Conservation (phyloP, 2,113 vertebrate genomes). For the Grammomys dolichurus region DNA sequence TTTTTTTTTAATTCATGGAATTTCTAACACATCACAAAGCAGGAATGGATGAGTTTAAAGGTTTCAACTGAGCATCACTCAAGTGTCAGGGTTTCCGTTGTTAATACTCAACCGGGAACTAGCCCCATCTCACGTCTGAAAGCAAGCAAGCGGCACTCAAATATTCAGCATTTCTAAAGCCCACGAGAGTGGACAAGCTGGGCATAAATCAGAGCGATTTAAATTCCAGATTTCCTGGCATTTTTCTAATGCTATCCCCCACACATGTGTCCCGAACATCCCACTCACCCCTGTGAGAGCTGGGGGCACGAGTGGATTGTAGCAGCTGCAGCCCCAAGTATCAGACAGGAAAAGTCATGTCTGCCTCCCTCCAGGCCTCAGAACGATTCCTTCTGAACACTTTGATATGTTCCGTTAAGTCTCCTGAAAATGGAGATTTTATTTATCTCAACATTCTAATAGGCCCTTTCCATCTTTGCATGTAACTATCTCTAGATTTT, state of each 20-base stretch:
- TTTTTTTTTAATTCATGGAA: conserved; percentile 7
- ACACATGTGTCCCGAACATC: conserved; percentile 49
- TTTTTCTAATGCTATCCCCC: conserved; percentile 58
- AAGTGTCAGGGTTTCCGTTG: not conserved
- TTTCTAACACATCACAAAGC: conserved; percentile 65
- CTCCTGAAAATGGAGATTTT: conserved; percentile 43
- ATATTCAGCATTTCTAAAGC: conserved; percentile 37
- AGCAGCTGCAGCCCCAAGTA: not conserved
- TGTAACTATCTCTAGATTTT: conserved; percentile 29
- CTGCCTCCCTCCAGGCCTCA: not conserved
- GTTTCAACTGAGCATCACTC: conserved; percentile 45
- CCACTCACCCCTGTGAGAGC: conserved; percentile 25
- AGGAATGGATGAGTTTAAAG: conserved; percentile 54
- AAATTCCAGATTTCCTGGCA: conserved; percentile 71
- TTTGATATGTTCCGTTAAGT: not conserved
- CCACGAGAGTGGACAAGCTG: conserved; percentile 36
- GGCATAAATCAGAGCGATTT: conserved; percentile 56
- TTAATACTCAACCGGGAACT: conserved; percentile 29
- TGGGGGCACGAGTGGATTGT: conserved; percentile 12
- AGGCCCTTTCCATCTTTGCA: conserved; percentile 1
- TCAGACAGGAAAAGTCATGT: not conserved
- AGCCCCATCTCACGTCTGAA: not conserved
- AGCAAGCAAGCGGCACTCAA: not conserved
- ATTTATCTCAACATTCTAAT: not conserved
- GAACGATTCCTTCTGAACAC: conserved; percentile 30